A percentile compares a stretch with the other conserved stretches of the same genome.
These are phyloP conservation scores for Caretta caretta DNA, from an alignment of 2,113 vertebrate species.

Conservation along the genomic window DNA sequence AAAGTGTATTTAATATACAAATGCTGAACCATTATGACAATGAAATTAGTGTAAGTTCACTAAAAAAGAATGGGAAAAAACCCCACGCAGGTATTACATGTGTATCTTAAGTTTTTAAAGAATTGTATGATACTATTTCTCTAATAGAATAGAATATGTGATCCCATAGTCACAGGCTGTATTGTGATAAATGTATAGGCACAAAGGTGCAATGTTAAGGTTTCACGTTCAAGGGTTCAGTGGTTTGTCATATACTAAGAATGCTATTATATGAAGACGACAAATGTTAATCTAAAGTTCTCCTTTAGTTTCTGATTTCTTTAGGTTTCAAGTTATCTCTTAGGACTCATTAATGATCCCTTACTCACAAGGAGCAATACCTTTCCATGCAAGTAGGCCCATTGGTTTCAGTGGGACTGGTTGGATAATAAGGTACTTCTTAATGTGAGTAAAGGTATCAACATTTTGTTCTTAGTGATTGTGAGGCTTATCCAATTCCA, in stretches of 20 bases:
- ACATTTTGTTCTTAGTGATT: neutral
- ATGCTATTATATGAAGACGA: neutral
- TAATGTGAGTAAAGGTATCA: neutral
- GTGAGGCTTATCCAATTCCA: neutral
- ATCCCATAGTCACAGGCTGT: neutral
- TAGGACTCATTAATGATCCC: neutral
- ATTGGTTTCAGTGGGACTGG: neutral
- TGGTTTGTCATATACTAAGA: rapidly evolving
- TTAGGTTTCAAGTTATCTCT: neutral
- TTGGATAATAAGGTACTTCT: neutral
- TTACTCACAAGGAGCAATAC: neutral
- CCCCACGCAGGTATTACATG: neutral
- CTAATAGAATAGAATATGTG: no score
- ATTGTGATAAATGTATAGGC: neutral
- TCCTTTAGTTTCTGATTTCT: constrained; percentile 15
- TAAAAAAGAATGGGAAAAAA: neutral
- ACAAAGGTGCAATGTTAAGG: neutral
- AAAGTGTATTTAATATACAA: neutral
- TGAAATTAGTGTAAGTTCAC: neutral
- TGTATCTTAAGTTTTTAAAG: neutral
- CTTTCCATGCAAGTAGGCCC: neutral
- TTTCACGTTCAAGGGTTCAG: neutral
- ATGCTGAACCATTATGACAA: neutral
- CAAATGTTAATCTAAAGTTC: rapidly evolving
- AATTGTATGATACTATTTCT: neutral